Base-by-base conservation (phyloP, 1,140 invertebrate species). In the Amyelois transitella region DNA sequence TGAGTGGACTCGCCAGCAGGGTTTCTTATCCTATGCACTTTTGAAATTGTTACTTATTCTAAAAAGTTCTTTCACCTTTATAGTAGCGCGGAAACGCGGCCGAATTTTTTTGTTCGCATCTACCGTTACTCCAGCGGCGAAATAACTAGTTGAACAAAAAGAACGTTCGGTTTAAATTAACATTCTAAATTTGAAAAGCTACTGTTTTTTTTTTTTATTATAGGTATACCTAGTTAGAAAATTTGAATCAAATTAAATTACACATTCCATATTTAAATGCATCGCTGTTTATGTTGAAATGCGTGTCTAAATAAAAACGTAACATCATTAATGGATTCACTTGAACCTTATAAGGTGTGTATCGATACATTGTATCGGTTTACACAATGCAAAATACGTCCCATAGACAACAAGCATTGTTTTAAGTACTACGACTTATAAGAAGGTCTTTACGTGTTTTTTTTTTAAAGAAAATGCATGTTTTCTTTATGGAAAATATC, bases 1-100 rank as follows among this genome's bases (percentile, higher is more conserved):
- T 76, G 72, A 84, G 79, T 84, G 82, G 81, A 86, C 78, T 38
- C 19, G 66, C 57, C 83, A 56, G 71, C 80, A 72, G 78, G 84
- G 75, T 71, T 64, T 62, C 75, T 63, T 62, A 75, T 75, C 63
- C 57, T 61, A 61, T 59, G 28, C 52, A 53, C 62, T 64, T 70
- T 63, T 60, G 54, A 64, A 77, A 70, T 66, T 68, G 74, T 72
- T 74, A 65, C 71, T 77, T 21, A 69, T 64, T 68, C 60, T 61
- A 65, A 65, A 47, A n/a, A 54, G 57, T 51, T 50, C 59, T 47
- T 67, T 58, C 49, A 55, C 53, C 44, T 58, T 43, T 51, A 22
- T 21, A 17, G 45, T 21, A 48, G 19, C 32, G 32, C 20, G 18
- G n/a, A 38, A n/a, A 38, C 32, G 32, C 20, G 18, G 45, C 20